Conservation (phyloP, 2,797 vertebrate species). For the Prionace glauca region DNA sequence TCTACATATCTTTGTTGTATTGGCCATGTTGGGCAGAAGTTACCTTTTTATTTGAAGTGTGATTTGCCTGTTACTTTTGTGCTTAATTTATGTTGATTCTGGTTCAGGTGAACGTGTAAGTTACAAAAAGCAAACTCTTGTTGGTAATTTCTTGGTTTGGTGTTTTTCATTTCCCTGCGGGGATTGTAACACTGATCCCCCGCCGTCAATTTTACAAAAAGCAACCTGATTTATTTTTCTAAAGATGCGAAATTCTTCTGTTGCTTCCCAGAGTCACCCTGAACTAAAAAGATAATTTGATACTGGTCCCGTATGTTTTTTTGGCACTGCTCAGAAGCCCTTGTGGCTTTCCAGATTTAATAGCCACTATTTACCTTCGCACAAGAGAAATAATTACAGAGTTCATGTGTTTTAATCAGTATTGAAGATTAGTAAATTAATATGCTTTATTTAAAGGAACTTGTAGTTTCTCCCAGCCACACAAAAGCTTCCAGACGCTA, state of each 20-base stretch:
- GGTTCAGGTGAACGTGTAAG: too few species aligned
- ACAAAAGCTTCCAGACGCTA: background rate
- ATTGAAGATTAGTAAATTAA: background rate
- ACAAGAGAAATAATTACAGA: background rate
- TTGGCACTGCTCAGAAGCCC: background rate
- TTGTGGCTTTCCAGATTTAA: background rate
- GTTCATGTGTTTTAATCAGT: too few species aligned
- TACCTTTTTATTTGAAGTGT: too few species aligned
- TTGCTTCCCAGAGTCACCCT: background rate
- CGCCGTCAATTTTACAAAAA: too few species aligned
- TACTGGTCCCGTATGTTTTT: background rate
- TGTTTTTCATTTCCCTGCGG: too few species aligned
- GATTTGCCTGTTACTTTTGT: too few species aligned
- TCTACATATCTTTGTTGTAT: too few species aligned
- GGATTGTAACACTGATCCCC: too few species aligned
- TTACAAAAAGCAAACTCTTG: too few species aligned
- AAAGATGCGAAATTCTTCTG: background rate
- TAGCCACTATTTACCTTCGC: background rate
- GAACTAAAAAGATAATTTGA: background rate
- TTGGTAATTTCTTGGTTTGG: too few species aligned
- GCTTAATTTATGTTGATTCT: too few species aligned
- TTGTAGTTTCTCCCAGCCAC: background rate
- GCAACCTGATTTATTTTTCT: background rate
- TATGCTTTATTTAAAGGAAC: background rate
- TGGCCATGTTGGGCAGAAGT: too few species aligned